Conservation (phyloP, 2,113 vertebrate species). For the Sebastes schlegelii region DNA sequence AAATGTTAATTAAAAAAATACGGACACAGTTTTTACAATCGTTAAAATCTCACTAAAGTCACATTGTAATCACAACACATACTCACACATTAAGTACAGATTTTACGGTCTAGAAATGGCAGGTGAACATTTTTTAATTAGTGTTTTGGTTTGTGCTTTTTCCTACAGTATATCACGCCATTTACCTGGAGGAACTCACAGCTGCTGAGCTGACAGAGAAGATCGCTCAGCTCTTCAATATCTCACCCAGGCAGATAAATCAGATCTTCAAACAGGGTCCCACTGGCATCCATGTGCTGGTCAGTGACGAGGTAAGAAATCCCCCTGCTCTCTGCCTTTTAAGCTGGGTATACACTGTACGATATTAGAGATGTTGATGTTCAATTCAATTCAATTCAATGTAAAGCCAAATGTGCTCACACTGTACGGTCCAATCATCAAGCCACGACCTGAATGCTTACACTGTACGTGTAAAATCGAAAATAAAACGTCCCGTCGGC, state of each 20-base stretch:
- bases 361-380: neutral
- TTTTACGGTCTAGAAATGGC: neutral
- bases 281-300: conserved; percentile 95
- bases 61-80: neutral
- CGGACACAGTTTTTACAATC: too few species aligned
- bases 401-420: neutral
- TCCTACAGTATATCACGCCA: conserved; percentile 94
- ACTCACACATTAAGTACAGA: neutral
- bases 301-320: conserved; percentile 92
- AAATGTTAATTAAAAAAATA: too few species aligned
- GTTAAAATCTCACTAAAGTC: neutral
- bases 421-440: neutral
- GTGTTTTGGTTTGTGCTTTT: neutral
- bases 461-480: neutral
- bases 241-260: conserved; percentile 93
- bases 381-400: neutral
- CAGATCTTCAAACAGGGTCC: conserved; percentile 98
- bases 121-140: neutral
- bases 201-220: conserved; percentile 92
- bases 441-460: neutral
- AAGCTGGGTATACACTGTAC: neutral
- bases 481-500: neutral
- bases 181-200: conserved; percentile 95
- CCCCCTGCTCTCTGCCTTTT: neutral
- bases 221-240: conserved; percentile 96